Percentiles rank a stretch among this genome's conserved stretches.
Conservation (phyloP, 2,888 invertebrate species). For the Acanthosepion pharaonis region DNA sequence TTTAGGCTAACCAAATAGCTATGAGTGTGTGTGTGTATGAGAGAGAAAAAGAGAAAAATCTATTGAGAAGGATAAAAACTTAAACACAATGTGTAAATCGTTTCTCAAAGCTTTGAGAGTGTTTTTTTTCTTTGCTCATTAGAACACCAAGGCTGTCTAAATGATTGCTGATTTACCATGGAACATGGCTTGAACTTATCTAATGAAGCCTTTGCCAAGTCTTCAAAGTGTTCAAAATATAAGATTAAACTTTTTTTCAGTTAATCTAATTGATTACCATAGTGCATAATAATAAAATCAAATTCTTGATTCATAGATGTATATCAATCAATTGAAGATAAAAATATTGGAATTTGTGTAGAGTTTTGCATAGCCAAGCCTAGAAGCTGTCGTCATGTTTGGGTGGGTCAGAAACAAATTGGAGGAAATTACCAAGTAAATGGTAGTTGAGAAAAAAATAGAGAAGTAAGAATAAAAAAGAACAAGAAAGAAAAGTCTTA, state of each 20-base stretch:
- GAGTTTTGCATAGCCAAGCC: neutral
- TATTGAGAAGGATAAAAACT: too few species aligned
- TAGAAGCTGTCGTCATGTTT: neutral
- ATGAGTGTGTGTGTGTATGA: too few species aligned
- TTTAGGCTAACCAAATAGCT: too few species aligned
- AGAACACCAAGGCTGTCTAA: too few species aligned
- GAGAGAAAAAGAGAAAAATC: too few species aligned
- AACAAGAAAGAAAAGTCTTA: neutral
- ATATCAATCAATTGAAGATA: neutral
- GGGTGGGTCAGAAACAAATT: conserved; percentile 1
- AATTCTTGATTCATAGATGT: neutral
- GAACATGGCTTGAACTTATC: too few species aligned
- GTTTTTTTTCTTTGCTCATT: too few species aligned
- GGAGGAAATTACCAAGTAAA: conserved; percentile 14
- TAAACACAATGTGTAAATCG: too few species aligned
- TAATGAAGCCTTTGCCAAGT: neutral
- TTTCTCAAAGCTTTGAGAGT: too few species aligned
- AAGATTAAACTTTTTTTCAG: neutral
- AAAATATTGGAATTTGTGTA: neutral
- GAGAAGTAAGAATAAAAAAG: neutral
- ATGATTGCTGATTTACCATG: too few species aligned
- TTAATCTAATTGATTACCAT: neutral
- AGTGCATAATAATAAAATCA: neutral
- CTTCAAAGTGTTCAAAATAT: neutral
- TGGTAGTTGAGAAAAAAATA: neutral